Evolutionary conservation across 2,113 vertebrate genomes (phyloP), one percentile per base, ranked within the genome.

Genomic region (Crotalus horridus): DNA sequence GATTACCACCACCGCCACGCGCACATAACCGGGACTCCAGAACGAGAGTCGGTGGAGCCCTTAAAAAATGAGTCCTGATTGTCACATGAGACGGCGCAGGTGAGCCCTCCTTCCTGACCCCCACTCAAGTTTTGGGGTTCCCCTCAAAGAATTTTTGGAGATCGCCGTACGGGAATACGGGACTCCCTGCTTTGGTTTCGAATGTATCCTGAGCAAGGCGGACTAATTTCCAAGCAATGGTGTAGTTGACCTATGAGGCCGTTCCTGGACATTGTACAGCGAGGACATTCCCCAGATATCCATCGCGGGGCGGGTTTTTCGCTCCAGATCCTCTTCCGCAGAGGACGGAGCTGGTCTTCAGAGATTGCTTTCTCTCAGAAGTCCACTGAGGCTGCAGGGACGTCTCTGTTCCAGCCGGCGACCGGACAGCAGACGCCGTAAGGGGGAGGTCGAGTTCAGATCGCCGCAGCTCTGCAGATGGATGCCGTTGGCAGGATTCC

Each of bases 391-490:
- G 93, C 98, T 98, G 10, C 98, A 98, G 0, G 97, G 97, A 0
- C 97, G 97, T 26, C 96, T 5, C 5, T 93, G 97, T 89, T 98
- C 98, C 90, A 98, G 94, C 39, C 97, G 94, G 1, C 96, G 96
- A 1, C 92, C 0, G 0, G 98, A 98, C 55, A 98, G 97, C 13
- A 99, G 97, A 29, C 98, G 97, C 55, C 98, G 97, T 74, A 99
- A 96, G 7, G 98, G 98, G 0, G 99, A 99, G 0, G 98, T 97
- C 0, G 98, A 99, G 96, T 98, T 99, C 90, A 99, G 97, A 94
- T 99, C 99, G 1, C 99, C 99, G 0, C 99, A 99, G 97, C 99
- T 99, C 91, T 98, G 98, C 90, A 99, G 97, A 96, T 99, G 98
- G 90, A 99, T 99, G 58, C 98, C 98, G 69, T 99, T 98, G 0